phyloP scores from a whole-genome alignment of 2,888 invertebrate species.

The Aplocera efformata region DNA sequence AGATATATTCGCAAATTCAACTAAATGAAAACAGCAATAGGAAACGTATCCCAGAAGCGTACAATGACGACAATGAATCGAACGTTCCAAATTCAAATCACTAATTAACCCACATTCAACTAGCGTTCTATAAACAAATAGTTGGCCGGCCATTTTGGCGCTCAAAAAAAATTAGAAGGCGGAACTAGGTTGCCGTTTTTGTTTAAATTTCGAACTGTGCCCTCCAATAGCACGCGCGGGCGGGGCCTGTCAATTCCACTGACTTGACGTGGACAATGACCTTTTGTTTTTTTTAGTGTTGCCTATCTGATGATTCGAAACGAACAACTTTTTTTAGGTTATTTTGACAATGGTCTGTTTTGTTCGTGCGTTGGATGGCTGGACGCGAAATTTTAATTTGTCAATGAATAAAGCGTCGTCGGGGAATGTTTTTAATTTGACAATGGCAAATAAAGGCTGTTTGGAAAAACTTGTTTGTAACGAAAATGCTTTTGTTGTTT shows the following conservation, averaged over 20 bases:
- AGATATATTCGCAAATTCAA: too few species aligned
- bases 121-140: conserved; percentile 67
- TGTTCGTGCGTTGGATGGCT: conserved; percentile 5
- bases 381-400: conserved; percentile 11
- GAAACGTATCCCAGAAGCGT: too few species aligned
- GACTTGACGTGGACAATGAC: conserved; percentile 75
- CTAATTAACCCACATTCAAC: conserved; percentile 15
- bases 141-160: conserved; percentile 73
- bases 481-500: conserved; percentile 1
- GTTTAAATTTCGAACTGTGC: conserved; percentile 73
- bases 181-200: conserved; percentile 78
- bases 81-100: conserved; percentile 16
- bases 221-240: conserved; percentile 76
- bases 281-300: conserved; percentile 50
- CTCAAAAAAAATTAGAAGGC: conserved; percentile 77
- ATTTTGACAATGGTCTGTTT: conserved; percentile 27
- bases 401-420: conserved; percentile 13
- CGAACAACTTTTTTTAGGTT: conserved; percentile 34
- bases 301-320: conserved; percentile 30
- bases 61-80: conserved; percentile 2
- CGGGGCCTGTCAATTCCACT: conserved; percentile 73
- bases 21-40: too few species aligned
- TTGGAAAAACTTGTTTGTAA: conserved; percentile 8
- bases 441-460: too few species aligned
- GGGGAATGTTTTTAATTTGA: conserved; percentile 7